These are phyloP conservation scores for Sycobia sp. DNA, from an alignment of 1,140 invertebrate genomes.

Conservation along the genomic window DNA sequence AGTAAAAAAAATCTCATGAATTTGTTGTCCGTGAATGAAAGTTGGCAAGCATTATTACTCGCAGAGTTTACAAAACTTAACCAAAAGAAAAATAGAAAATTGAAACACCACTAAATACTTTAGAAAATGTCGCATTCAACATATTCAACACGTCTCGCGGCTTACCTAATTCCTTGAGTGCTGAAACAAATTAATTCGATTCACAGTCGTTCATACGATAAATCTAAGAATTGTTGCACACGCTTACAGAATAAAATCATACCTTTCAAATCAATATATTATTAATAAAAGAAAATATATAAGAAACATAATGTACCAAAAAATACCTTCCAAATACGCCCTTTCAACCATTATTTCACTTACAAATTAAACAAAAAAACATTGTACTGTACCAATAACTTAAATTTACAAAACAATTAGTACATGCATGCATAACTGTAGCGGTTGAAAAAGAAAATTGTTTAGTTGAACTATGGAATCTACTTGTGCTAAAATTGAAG, in stretches of 20 bases:
- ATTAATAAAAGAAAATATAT: background rate
- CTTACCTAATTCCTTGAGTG: conserved; percentile 63
- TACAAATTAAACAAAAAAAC: too few species aligned
- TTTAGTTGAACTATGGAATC: too few species aligned
- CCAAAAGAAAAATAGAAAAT: conserved; percentile 36
- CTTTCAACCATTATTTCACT: conserved; percentile 22
- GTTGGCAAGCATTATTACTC: conserved; percentile 12
- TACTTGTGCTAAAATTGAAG: background rate
- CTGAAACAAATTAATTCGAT: conserved; percentile 53
- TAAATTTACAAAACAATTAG: conserved; percentile 50
- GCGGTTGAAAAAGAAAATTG: conserved; percentile 40
- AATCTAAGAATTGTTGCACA: conserved; percentile 33
- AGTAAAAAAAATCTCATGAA: background rate
- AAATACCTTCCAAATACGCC: conserved; percentile 20
- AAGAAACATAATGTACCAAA: conserved; percentile 3
- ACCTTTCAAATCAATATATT: conserved; percentile 17
- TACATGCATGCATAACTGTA: conserved; percentile 51
- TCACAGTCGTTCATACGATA: conserved; percentile 22
- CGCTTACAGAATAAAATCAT: conserved; percentile 37
- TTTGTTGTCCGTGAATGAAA: too few species aligned
- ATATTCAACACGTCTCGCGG: conserved; percentile 47
- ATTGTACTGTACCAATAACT: conserved; percentile 29
- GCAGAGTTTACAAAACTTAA: conserved; percentile 32
- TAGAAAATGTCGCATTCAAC: conserved; percentile 51
- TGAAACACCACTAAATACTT: conserved; percentile 43